Evolutionary conservation across 2,113 vertebrate species (phyloP).

Genomic region (Myodes glareolus): DNA sequence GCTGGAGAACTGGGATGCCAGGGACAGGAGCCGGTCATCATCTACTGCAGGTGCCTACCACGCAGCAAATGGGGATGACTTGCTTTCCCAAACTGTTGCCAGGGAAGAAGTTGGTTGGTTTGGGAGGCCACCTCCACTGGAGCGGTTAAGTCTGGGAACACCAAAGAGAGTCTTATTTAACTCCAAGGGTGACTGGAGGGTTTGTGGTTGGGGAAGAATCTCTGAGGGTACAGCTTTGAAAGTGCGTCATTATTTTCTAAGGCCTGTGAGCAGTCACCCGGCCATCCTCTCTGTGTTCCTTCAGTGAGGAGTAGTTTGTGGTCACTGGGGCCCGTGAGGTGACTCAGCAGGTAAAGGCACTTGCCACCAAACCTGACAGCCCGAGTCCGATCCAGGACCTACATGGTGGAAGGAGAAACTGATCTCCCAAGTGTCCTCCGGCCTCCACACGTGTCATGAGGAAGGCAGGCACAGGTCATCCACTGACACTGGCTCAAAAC

Average conservation of each 20-base stretch:
- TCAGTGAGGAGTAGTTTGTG: not conserved
- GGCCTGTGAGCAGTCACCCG: not conserved
- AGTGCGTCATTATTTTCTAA: not conserved
- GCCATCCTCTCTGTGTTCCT: not conserved
- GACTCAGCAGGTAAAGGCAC: not conserved
- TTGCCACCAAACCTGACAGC: not conserved
- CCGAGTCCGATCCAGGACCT: no score
- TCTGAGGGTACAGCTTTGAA: not conserved
- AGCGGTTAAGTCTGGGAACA: slow-evolving; percentile 53
- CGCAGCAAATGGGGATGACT: not conserved
- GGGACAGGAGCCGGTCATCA: not conserved
- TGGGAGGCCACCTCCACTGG: slow-evolving; percentile 42
- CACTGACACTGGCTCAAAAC: not conserved
- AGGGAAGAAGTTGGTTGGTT: not conserved
- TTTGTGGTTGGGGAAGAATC: not conserved
- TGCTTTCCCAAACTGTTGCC: slow-evolving; percentile 42
- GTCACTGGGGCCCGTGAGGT: not conserved
- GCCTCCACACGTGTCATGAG: not conserved
- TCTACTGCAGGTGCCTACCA: slow-evolving; percentile 12
- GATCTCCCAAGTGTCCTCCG: not conserved
- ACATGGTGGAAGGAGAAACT: not conserved
- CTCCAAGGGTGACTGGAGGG: not conserved
- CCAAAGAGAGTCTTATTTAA: slow-evolving; percentile 33
- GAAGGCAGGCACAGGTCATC: not conserved
- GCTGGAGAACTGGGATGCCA: not conserved